Base-by-base conservation (phyloP, 2,888 invertebrate genomes). In the Papilio gigon region DNA sequence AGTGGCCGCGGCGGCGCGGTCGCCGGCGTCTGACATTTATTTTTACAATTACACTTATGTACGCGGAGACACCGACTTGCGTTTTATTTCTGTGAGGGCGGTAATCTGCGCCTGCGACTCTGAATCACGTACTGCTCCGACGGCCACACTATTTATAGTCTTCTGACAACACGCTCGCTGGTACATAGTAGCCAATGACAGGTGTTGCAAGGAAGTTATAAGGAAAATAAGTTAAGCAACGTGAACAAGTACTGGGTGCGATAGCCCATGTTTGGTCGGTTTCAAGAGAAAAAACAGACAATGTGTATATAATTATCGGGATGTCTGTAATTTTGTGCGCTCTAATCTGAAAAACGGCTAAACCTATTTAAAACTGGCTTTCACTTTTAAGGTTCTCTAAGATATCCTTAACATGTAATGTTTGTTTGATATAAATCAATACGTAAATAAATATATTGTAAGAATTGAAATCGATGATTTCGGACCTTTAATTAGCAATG, bases 21-120 rank as follows among this genome's bases (percentile, higher is more conserved):
- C 58, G 65, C 33, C 22, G 44, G 47, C 53, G 68, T 44, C 59
- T 66, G 53, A 50, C 37, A 65, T 75, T 74, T 76, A 77, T 75
- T 74, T 75, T 74, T 74, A 77, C 76, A 71, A 72, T 74, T 73
- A 72, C 65, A 50, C 65, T 61, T 71, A 71, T 71, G 70, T 68
- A 67, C 71, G 62, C 68, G 70, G 53, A 61, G 65, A 47, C 65
- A 62, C n/a, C 56, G 35, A 73, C 68, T 70, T 61, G 61, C 68
- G 69, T 73, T 72, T 73, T 72, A 71, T 74, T 73, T 71, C 66
- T 67, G 71, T 72, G 65, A 56, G 35, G 44, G 14, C 71, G 70
- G 72, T 76, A 75, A 77, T 75, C 76, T 76, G 70, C 71, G 61
- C 69, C 40, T 63, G 66, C 42, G 68, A 30, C 65, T 65, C 65